Base-by-base conservation (phyloP, 2,888 invertebrate species). In the Dasysyrphus tricinctus region DNA sequence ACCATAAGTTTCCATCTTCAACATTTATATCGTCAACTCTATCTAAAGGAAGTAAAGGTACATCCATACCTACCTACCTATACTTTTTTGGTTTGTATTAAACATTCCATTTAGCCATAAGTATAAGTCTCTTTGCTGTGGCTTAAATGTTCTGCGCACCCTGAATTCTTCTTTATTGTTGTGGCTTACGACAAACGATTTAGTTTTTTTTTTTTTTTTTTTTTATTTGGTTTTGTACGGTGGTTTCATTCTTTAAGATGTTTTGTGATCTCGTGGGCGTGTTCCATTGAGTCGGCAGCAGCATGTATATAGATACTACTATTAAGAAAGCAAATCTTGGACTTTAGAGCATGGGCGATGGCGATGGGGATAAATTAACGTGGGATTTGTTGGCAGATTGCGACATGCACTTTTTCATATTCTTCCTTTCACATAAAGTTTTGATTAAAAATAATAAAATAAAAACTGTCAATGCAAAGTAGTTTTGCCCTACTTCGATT, bases 381-480 rank as follows among this genome's bases (percentile, higher is more conserved):
- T 85, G 85, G 85, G 81, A 81, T 69, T 75, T 57, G 61, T 74
- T 81, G 81, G 85, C 81, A 81, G 69, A 81, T 76, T 81, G 51
- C 56, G 47, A 59, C 76, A 82, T 84, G 75, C 80, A 84, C 69
- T 80, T 69, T 56, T 73, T 59, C 34, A 49, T 67, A 67, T 70
- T 59, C 56, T 54, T 61, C 54, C 61, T 63, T 75, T 75, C 54
- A 54, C 63, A 79, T 65, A 7, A 24, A 73, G 47, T 63, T 73
- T 72, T 67, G 42, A 39, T 57, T 51, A 44, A 59, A 39, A 59
- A 37, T 39, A 39, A 61, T 39, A 56, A 39, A 34, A 63, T 9
- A 80, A 80, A 70, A 65, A 67, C 49, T 67, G 49, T 67, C 65
- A 67, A 72, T 72, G 57, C 72, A 47, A 56, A 69, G 51, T 51